These are phyloP conservation scores for Notospermus geniculatus DNA, from an alignment of 1,140 invertebrate genomes.

Conservation along the genomic window DNA sequence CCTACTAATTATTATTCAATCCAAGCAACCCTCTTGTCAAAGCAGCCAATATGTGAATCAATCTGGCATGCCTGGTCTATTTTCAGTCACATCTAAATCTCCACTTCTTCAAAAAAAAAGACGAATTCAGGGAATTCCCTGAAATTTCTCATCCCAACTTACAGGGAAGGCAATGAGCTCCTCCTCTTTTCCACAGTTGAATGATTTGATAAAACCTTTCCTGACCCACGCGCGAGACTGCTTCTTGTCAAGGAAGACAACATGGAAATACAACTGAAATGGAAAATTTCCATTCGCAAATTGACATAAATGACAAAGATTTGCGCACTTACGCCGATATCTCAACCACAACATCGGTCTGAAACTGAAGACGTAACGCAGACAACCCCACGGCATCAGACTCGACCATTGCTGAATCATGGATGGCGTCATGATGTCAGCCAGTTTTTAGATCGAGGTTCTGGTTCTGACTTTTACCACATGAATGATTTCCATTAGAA, in stretches of 20 bases:
- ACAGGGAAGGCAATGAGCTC: neutral
- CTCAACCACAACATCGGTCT: no score
- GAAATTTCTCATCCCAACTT: neutral
- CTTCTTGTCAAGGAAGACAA: conserved; percentile 61
- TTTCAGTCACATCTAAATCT: conserved; percentile 4
- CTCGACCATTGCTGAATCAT: conserved; percentile 17
- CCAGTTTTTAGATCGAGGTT: conserved; percentile 53
- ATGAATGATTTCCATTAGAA: no score
- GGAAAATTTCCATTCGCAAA: conserved; percentile 4
- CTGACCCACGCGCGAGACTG: conserved; percentile 62
- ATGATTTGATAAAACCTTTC: conserved; percentile 24
- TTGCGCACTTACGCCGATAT: conserved; percentile 14
- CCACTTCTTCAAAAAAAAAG: conserved; percentile 5
- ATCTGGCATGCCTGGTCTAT: conserved; percentile 12
- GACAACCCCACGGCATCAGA: conserved; percentile 38
- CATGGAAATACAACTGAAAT: conserved; percentile 64
- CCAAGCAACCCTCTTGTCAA: neutral
- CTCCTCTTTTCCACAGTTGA: conserved; percentile 18
- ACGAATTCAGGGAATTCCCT: neutral
- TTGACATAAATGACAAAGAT: neutral
- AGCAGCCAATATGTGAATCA: neutral
- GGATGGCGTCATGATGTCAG: neutral
- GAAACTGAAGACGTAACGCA: neutral
- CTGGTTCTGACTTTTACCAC: no score
- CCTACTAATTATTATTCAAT: neutral